A percentile compares a stretch with the other conserved stretches of the same genome.
phyloP scores from a whole-genome alignment of 2,113 vertebrate species.

The Brachirus orientalis region DNA sequence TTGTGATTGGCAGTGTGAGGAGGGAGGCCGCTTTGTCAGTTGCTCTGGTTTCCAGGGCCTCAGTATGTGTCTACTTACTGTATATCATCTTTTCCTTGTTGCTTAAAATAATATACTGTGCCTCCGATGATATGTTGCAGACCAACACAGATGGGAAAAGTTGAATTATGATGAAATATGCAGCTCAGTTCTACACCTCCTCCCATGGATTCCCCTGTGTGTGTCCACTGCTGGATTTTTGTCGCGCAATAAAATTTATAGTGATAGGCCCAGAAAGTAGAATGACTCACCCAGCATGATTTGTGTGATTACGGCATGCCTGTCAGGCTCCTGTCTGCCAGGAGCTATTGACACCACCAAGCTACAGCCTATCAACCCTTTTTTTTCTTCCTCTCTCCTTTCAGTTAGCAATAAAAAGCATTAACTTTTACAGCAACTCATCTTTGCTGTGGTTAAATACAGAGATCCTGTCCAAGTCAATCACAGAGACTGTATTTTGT shows the following conservation, averaged over 20 bases:
- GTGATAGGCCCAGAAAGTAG: conserved; percentile 23
- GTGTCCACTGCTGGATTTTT: conserved; percentile 5
- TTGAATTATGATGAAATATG: conserved; percentile 10
- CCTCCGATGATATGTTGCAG: neutral
- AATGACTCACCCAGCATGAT: conserved; percentile 56
- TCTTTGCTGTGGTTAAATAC: conserved; percentile 20
- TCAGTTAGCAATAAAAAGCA: conserved; percentile 2
- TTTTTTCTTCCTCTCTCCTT: neutral
- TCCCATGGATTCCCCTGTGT: conserved; percentile 12
- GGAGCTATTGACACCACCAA: conserved; percentile 38
- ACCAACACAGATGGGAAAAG: neutral
- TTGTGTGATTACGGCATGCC: conserved; percentile 47
- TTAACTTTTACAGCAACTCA: conserved; percentile 10
- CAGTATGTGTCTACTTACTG: neutral
- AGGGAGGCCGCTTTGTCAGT: neutral
- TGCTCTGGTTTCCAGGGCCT: neutral
- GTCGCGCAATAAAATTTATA: conserved; percentile 16
- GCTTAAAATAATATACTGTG: neutral
- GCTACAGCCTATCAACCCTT: conserved; percentile 46
- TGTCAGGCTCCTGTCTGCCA: conserved; percentile 56
- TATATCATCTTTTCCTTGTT: neutral
- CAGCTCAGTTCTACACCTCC: neutral
- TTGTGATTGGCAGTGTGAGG: neutral
- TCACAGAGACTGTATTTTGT: neutral
- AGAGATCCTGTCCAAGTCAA: conserved; percentile 4